phyloP scores from a whole-genome alignment of 2,888 invertebrate genomes.

The Acholoe squamosa region DNA sequence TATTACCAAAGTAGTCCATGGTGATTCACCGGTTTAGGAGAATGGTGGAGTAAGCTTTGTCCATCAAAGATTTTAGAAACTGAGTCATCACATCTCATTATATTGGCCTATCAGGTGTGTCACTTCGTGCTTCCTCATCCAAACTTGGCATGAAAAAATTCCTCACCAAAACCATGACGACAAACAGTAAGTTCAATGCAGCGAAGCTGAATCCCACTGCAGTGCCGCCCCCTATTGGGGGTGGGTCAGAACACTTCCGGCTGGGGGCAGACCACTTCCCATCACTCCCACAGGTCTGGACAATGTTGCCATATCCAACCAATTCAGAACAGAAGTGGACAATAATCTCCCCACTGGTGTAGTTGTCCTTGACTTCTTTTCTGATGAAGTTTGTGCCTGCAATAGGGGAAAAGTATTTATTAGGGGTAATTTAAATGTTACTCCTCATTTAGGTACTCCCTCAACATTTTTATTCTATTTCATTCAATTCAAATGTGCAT shows the following conservation, averaged over 20 bases:
- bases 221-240: slow-evolving; percentile 12
- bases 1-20: too few relatives aligned
- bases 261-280: slow-evolving; percentile 28
- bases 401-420: not conserved
- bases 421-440: too few relatives aligned
- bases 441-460: too few relatives aligned
- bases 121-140: not conserved
- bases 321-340: slow-evolving; percentile 10
- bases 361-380: not conserved
- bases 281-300: not conserved
- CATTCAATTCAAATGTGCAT: too few relatives aligned
- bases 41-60: too few relatives aligned
- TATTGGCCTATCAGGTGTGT: not conserved
- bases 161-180: not conserved
- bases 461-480: too few relatives aligned
- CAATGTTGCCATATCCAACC: not conserved
- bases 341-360: not conserved
- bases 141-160: not conserved
- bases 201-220: slow-evolving; percentile 41
- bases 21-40: too few relatives aligned
- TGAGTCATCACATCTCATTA: not conserved
- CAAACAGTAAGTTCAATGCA: not conserved
- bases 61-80: too few relatives aligned
- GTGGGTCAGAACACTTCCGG: not conserved
- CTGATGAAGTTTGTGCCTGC: not conserved